Conservation (phyloP, 2,113 vertebrate genomes). For the Agelaius tricolor region DNA sequence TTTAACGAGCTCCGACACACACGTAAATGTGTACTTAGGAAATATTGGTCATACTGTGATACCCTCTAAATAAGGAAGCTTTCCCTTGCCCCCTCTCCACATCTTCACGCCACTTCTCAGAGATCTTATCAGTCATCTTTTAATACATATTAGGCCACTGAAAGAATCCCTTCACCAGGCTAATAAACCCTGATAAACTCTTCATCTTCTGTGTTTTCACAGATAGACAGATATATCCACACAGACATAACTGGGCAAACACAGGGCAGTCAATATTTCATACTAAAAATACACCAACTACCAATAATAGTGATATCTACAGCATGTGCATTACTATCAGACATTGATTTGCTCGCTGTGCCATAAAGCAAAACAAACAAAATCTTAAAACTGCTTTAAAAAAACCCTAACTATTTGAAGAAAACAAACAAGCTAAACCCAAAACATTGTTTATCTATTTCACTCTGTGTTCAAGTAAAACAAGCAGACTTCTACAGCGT, state of each 20-base stretch:
- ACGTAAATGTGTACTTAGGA: slow-evolving; percentile 12
- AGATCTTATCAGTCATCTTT: background rate
- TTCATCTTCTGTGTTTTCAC: background rate
- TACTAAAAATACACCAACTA: slow-evolving; percentile 31
- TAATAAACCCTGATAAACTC: background rate
- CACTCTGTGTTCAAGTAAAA: background rate
- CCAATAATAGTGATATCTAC: background rate
- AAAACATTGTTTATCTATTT: background rate
- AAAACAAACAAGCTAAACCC: background rate
- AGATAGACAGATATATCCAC: background rate
- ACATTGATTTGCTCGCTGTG: background rate
- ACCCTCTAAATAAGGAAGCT: slow-evolving; percentile 62
- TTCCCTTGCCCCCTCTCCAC: background rate
- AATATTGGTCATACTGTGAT: slow-evolving; percentile 14
- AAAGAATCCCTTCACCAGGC: background rate
- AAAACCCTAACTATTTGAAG: background rate
- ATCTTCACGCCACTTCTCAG: background rate
- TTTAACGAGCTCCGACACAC: slow-evolving; percentile 54
- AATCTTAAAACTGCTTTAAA: background rate
- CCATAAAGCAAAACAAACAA: background rate
- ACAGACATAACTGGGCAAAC: background rate
- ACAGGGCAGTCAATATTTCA: slow-evolving; percentile 17
- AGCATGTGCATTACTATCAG: background rate
- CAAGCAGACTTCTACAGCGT: background rate
- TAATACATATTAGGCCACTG: background rate